These are phyloP conservation scores for Apostichopus parvimensis DNA, from an alignment of 35 echinoderm and acorn worm genomes.

Conservation along the genomic window DNA sequence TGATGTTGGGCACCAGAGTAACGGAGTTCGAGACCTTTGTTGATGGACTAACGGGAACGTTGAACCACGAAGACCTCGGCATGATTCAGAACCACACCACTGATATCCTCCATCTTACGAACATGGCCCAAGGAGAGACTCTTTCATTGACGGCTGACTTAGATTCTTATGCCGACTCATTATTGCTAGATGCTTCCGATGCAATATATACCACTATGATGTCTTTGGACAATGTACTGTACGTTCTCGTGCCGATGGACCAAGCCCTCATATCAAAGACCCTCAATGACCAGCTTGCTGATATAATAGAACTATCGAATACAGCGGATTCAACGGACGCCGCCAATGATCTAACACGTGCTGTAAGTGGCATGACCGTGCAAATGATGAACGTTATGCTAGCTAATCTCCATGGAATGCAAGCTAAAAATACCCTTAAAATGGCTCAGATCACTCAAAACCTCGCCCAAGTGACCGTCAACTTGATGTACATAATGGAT, in stretches of 20 bases:
- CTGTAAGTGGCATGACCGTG: constrained; percentile 57
- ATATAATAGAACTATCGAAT: background rate
- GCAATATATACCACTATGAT: constrained; percentile 42
- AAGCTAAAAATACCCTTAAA: constrained; percentile 61
- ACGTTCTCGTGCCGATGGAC: constrained; percentile 33
- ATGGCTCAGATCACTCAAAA: constrained; percentile 69
- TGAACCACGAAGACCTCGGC: constrained; percentile 28
- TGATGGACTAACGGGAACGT: background rate
- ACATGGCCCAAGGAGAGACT: constrained; percentile 25
- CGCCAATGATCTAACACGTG: constrained; percentile 18
- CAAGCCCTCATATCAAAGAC: background rate
- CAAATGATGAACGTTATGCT: constrained; percentile 73
- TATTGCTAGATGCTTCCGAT: constrained; percentile 18
- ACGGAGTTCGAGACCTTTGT: constrained; percentile 38
- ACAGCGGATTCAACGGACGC: background rate
- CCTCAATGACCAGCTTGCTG: constrained; percentile 18
- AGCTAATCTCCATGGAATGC: constrained; percentile 51
- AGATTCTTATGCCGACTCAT: background rate
- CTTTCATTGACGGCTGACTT: background rate
- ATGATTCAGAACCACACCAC: constrained; percentile 36
- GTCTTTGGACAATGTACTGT: constrained; percentile 36
- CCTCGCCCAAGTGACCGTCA: constrained; percentile 65
- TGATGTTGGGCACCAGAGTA: background rate
- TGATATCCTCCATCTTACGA: background rate
- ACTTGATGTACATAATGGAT: constrained; percentile 79